Evolutionary conservation across 1,140 invertebrate species (phyloP).

Genomic region (Pseudomyrmex cubaensis): DNA sequence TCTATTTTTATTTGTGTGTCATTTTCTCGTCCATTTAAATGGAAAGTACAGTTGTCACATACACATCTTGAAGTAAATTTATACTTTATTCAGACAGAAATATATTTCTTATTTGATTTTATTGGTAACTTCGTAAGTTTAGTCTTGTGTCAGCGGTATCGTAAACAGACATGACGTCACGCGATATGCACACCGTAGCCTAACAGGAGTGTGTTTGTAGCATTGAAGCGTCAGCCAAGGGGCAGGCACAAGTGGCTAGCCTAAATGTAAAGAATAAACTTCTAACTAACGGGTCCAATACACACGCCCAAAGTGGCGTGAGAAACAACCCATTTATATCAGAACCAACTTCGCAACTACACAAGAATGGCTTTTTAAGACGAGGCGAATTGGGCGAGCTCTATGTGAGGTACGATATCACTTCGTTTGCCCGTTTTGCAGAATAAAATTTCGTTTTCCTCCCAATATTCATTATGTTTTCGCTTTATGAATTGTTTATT

Average conservation of each 20-base stretch:
- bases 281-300: conserved; percentile 82
- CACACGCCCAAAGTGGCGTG: conserved; percentile 78
- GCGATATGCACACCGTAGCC: conserved; percentile 59
- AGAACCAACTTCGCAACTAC: conserved; percentile 76
- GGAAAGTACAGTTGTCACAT: neutral
- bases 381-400: conserved; percentile 85
- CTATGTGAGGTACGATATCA: conserved; percentile 85
- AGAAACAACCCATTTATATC: conserved; percentile 78
- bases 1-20: neutral
- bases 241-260: conserved; percentile 79
- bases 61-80: neutral
- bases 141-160: conserved; percentile 22
- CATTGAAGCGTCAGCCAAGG: conserved; percentile 80
- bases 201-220: conserved; percentile 84
- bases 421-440: conserved; percentile 79
- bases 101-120: conserved; percentile 43
- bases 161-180: conserved; percentile 54
- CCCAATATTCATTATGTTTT: conserved; percentile 9
- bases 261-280: conserved; percentile 83
- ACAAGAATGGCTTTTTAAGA: conserved; percentile 84
- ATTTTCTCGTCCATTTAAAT: neutral
- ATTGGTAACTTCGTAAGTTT: conserved; percentile 46
- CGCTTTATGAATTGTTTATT: neutral
- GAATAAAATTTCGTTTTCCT: conserved; percentile 52
- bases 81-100: conserved; percentile 8